Conservation (phyloP, 2,888 invertebrate species). For the Chironomus riparius region DNA sequence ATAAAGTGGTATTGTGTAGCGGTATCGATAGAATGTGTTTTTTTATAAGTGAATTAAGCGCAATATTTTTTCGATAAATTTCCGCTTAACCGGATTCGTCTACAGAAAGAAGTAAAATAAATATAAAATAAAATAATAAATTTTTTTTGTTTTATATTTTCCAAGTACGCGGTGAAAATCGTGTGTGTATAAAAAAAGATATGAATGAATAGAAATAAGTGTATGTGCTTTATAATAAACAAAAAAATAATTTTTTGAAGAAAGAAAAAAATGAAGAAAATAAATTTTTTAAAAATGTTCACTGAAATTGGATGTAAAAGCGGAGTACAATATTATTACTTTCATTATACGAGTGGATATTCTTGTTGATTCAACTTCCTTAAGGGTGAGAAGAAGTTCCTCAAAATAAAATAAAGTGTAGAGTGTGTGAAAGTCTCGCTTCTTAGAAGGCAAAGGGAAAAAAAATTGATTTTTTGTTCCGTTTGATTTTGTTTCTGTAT, state of each 20-base stretch:
- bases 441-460: background rate
- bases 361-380: background rate
- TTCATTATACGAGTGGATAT: background rate
- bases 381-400: background rate
- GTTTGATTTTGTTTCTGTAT: background rate
- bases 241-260: background rate
- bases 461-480: constrained; percentile 12
- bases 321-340: background rate
- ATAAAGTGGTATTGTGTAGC: background rate
- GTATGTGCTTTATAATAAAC: no score
- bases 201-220: no score
- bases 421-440: background rate
- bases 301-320: background rate
- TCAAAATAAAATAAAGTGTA: background rate
- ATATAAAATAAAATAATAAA: background rate
- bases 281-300: background rate
- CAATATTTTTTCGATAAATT: background rate
- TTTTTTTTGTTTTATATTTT: background rate
- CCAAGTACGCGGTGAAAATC: no score
- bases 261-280: background rate
- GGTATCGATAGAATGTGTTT: background rate
- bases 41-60: background rate
- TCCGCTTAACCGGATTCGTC: background rate
- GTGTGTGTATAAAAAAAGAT: no score
- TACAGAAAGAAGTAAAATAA: background rate